phyloP scores from a whole-genome alignment of 1,140 invertebrate species.

The Drosophila guanche region DNA sequence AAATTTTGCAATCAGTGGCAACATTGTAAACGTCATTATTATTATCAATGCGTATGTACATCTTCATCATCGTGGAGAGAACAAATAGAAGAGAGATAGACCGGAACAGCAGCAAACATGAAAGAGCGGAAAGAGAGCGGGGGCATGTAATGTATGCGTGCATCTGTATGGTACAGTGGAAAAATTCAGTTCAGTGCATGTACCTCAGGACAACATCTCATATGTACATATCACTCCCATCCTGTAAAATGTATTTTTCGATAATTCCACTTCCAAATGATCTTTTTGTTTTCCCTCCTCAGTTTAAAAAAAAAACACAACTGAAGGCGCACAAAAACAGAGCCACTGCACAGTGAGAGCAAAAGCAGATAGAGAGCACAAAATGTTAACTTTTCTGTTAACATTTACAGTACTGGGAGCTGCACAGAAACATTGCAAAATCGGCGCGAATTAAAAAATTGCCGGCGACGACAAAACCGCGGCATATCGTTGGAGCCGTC shows the following conservation, averaged over 20 bases:
- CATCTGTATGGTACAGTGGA: slow-evolving; percentile 12
- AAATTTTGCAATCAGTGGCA: slow-evolving; percentile 21
- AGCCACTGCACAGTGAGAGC: no score
- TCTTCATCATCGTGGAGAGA: slow-evolving; percentile 29
- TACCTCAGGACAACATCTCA: background rate
- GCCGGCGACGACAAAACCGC: slow-evolving; percentile 77
- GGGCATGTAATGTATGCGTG: slow-evolving; percentile 5
- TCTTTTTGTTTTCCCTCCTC: background rate
- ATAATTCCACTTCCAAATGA: background rate
- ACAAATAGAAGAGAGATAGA: background rate
- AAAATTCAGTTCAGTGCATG: background rate
- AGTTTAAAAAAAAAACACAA: no score
- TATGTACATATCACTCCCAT: no score
- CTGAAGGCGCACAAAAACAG: no score
- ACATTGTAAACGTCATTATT: slow-evolving; percentile 51
- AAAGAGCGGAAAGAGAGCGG: slow-evolving; percentile 5
- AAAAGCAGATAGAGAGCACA: slow-evolving; percentile 1
- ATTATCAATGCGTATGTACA: slow-evolving; percentile 34
- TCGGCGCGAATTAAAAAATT: slow-evolving; percentile 73
- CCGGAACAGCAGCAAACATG: background rate
- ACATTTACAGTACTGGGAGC: slow-evolving; percentile 41
- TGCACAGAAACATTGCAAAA: slow-evolving; percentile 72
- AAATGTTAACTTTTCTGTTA: slow-evolving; percentile 22
- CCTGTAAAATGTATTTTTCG: background rate
- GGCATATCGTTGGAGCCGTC: slow-evolving; percentile 39